phyloP scores from a whole-genome alignment of 2,797 vertebrate species.

The Pelobates cultripes region DNA sequence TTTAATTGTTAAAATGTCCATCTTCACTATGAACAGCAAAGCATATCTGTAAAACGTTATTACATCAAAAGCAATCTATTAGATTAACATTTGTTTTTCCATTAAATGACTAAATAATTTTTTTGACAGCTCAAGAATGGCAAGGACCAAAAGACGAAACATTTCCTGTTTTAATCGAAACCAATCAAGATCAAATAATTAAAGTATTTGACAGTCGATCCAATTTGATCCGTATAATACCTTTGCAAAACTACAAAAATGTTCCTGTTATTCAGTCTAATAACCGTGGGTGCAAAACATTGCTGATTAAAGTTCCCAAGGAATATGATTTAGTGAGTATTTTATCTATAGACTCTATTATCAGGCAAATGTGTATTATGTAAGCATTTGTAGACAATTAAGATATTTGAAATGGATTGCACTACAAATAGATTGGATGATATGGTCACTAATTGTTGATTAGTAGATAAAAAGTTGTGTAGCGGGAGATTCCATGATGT shows the following conservation, averaged over 20 bases:
- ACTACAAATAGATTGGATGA: no score
- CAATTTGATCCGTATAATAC: conserved; percentile 65
- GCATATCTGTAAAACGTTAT: no score
- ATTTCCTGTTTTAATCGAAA: conserved; percentile 67
- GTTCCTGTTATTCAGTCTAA: conserved; percentile 72
- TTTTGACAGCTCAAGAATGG: conserved; percentile 77
- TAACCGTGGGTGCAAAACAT: conserved; percentile 65
- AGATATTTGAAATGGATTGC: no score
- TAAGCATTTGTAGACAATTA: no score
- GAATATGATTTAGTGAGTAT: conserved; percentile 80
- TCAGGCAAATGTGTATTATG: no score
- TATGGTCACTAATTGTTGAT: no score
- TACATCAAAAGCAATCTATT: no score
- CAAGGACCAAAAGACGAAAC: conserved; percentile 68
- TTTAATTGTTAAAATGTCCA: no score
- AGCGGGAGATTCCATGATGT: no score
- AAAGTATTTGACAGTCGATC: conserved; percentile 69
- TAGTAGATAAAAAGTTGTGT: no score
- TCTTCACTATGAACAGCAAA: no score
- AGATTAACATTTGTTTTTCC: no score
- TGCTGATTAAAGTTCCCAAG: conserved; percentile 78
- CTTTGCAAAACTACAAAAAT: conserved; percentile 63
- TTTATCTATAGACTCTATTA: not conserved
- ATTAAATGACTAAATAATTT: not conserved
- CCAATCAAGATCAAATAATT: conserved; percentile 69